Base-by-base conservation (phyloP, 2,797 vertebrate genomes). In the Selene dorsalis region DNA sequence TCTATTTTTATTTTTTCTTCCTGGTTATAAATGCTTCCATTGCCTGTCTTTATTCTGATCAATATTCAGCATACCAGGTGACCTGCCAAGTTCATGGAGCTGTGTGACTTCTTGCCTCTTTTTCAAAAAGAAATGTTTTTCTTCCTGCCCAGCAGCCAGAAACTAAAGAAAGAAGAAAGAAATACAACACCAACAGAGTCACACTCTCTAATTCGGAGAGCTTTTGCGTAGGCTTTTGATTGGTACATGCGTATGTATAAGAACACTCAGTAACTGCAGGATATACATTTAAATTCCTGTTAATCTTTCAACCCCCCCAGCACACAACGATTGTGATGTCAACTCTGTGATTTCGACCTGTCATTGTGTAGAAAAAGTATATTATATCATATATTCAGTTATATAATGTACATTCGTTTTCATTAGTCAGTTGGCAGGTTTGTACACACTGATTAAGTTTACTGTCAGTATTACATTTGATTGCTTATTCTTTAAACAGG, bases 21-120 rank as follows among this genome's bases (percentile, higher is more conserved):
- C 1, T 6, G 22, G 14, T 62, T 70, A 1, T 53, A 62, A 73
- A 56, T 58, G 24, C 30, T 75, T 26, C n/a, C 5, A 28, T 69
- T 60, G 35, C 7, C 20, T 56, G n/a, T 56, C 32, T 66, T 62
- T 63, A 67, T 7, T 12, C 16, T 50, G 45, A 85, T 83, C 53
- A 55, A 73, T 84, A 65, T 73, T 67, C 53, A 77, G 41, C 16
- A 32, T 57, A 55, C 38, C 39, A 48, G 26, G 58, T 79, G 63
- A 80, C 57, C 69, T 67, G 52, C 55, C 45, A 52, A 60, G 53
- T 60, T 48, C 65, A 60, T 18, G 66, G 62, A 35, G 26, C 61
- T 50, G 7, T 12, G 2, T 57, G 69, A 68, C 28, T 39, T 9
- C 9, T 28, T 59, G 18, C 4, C 38, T 60, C 14, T 63, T 79